A percentile compares a stretch with the other conserved stretches of the same genome.
Conservation (phyloP, 2,113 vertebrate species). For the Hystrix brachyura region DNA sequence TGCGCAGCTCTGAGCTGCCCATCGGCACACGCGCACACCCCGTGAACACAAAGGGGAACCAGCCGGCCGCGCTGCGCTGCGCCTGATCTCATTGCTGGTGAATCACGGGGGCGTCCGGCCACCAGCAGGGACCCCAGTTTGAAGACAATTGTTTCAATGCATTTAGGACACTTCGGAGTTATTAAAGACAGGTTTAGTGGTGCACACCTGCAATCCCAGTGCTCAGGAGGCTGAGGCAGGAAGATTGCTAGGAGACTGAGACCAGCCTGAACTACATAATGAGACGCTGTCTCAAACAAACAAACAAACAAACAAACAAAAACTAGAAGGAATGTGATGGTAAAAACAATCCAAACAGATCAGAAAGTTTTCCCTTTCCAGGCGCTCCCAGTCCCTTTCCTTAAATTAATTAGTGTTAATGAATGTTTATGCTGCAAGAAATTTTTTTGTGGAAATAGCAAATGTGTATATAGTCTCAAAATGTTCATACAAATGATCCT, state of each 20-base stretch:
- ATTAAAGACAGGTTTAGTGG: background rate
- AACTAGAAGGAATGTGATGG: background rate
- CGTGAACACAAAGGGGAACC: fast-evolving
- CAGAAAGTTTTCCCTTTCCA: background rate
- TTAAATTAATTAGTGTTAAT: background rate
- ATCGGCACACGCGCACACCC: background rate
- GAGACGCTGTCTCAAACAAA: background rate
- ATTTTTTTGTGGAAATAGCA: background rate
- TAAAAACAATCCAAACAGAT: background rate
- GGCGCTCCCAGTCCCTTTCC: background rate
- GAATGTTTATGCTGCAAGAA: background rate
- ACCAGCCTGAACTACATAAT: background rate
- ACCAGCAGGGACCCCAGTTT: background rate
- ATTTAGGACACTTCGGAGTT: background rate
- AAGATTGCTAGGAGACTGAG: background rate
- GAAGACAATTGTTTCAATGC: background rate
- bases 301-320: background rate
- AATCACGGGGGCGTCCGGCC: background rate
- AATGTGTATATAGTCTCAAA: background rate
- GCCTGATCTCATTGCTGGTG: background rate
- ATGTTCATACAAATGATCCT: background rate
- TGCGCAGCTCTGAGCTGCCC: background rate
- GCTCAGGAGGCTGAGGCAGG: background rate
- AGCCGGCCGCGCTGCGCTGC: fast-evolving
- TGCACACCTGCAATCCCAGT: background rate